Evolutionary conservation across 2,888 invertebrate genomes (phyloP).

Genomic region (Diarsia brunnea): DNA sequence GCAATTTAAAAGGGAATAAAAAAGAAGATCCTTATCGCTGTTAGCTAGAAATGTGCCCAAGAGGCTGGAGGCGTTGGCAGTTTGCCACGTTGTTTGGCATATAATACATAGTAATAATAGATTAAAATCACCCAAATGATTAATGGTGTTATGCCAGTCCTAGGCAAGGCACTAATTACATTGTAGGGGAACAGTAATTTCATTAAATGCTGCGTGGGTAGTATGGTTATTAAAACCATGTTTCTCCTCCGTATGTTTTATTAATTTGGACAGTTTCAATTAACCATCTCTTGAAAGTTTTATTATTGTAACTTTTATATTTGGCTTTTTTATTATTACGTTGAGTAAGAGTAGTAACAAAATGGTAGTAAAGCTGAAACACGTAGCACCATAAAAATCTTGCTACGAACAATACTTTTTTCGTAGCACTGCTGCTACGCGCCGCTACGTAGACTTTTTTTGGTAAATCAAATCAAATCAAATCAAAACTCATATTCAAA

Average conservation of each 20-base stretch:
- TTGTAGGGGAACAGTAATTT: constrained; percentile 10
- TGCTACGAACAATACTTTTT: constrained; percentile 40
- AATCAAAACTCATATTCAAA: too few relatives aligned
- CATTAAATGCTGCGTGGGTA: constrained; percentile 15
- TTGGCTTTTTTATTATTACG: constrained; percentile 3
- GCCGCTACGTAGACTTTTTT: constrained; percentile 37
- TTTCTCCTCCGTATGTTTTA: neutral
- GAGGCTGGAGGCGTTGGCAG: too few relatives aligned
- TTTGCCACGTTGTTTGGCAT: too few relatives aligned
- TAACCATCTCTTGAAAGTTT: neutral
- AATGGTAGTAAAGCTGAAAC: constrained; percentile 56
- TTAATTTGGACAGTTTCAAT: constrained; percentile 6
- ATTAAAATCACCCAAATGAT: constrained; percentile 25
- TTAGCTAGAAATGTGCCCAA: too few relatives aligned
- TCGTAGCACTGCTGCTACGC: constrained; percentile 62
- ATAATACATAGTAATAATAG: neutral
- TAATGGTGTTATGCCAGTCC: constrained; percentile 8
- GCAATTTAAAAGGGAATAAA: neutral
- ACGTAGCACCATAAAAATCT: constrained; percentile 57
- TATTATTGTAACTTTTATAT: neutral
- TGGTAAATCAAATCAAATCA: too few relatives aligned
- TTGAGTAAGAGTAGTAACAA: constrained; percentile 23
- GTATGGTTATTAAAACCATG: neutral
- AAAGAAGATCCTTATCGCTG: too few relatives aligned
- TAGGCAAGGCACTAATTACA: constrained; percentile 30